Evolutionary conservation across 2,888 invertebrate genomes (phyloP).

Genomic region (Xanthia togata): DNA sequence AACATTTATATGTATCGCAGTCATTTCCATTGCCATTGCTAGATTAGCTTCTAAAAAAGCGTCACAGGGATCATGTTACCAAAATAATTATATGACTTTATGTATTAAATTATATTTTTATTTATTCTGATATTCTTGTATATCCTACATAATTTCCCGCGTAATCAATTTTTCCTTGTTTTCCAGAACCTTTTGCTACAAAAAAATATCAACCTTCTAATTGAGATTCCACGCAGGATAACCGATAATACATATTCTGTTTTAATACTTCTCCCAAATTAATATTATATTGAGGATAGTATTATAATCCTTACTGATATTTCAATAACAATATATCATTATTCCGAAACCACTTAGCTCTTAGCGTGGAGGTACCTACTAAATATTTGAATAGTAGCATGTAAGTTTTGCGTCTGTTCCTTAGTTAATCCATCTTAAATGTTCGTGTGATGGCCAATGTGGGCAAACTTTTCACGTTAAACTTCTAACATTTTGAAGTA

Average conservation of each 20-base stretch:
- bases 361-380: constrained; percentile 3
- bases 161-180: not conserved
- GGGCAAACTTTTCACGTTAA: not conserved
- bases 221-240: not conserved
- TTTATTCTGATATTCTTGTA: not conserved
- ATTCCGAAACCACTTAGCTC: constrained; percentile 16
- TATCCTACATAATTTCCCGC: not conserved
- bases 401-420: not conserved
- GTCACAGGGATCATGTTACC: not conserved
- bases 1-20: no score
- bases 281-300: constrained; percentile 20
- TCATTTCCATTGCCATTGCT: no score
- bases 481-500: not conserved
- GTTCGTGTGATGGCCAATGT: not conserved
- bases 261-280: constrained; percentile 13
- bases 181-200: not conserved
- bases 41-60: not conserved
- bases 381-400: constrained; percentile 19
- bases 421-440: not conserved
- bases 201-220: not conserved
- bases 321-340: constrained; percentile 22
- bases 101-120: not conserved
- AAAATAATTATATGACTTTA: not conserved
- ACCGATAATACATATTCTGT: constrained; percentile 1
- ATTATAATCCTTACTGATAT: constrained; percentile 1